Base-by-base conservation (phyloP, 2,888 invertebrate genomes). In the Clunio marinus region DNA sequence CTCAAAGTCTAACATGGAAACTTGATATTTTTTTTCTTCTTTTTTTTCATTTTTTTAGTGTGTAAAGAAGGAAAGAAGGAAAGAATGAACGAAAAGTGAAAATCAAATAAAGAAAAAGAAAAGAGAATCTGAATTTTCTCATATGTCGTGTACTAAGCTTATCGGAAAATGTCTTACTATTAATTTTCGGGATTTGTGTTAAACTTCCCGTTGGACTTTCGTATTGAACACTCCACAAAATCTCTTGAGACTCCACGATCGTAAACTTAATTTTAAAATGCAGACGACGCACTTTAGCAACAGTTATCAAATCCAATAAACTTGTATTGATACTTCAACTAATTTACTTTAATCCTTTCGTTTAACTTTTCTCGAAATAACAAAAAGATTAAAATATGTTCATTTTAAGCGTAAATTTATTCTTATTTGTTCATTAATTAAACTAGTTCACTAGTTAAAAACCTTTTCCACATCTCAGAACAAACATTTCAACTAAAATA, bases 1-100 rank as follows among this genome's bases (percentile, higher is more conserved):
- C 28, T 46, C 45, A 45, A 41, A 46, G 46, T 35, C 5, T 25
- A 63, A 46, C 45, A 45, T 63, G 63, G 63, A 63, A 63, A 63
- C 45, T 63, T 63, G 63, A 45, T 63, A 60, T 22, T 46, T 63
- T 63, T 32, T 15, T 35, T 60, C 13, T 7, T 58, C 15, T 58
- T 24, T 24, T n/a, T n/a, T 4, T 32, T 60, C 32, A 13, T 37
- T 60, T 22, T 41, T 60, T 20, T 41, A 15, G 41, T 15, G 41
- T 41, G 41, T 41, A n/a, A 2, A 5, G 10, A 15, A 22, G 7
- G 28, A 59, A 59, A 17, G 17, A 32, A 20, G 25, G 8, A 59
- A 32, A 28, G 20, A 32, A n/a, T n/a, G n/a, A n/a, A n/a, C n/a
- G n/a, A n/a, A n/a, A n/a, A n/a, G n/a, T n/a, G n/a, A n/a, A n/a